A percentile compares a stretch with the other conserved stretches of the same genome.
Conservation (phyloP, 1,140 invertebrate species). For the Caenorhabditis latens region DNA sequence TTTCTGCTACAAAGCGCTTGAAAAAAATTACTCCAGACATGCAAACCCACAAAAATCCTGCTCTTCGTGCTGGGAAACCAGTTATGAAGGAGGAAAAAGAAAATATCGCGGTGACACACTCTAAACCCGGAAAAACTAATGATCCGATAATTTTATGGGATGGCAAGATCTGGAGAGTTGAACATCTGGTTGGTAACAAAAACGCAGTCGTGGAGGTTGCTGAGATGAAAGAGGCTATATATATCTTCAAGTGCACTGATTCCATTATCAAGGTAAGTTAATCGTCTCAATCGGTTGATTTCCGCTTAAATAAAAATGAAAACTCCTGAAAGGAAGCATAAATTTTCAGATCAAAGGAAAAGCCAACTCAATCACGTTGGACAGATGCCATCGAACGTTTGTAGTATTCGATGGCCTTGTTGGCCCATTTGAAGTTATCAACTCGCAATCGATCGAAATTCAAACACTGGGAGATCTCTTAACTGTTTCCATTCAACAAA, state of each 20-base stretch:
- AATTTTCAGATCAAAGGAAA: conserved; percentile 25
- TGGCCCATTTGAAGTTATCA: conserved; percentile 17
- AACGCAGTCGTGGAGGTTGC: background rate
- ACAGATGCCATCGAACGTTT: background rate
- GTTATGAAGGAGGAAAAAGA: background rate
- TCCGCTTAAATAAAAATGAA: too few relatives aligned
- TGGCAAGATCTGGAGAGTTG: conserved; percentile 30
- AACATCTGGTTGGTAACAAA: background rate
- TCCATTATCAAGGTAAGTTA: conserved; percentile 24
- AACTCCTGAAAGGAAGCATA: background rate
- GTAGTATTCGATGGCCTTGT: conserved; percentile 28
- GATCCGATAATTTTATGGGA: background rate
- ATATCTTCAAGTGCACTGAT: conserved; percentile 26
- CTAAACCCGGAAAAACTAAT: background rate
- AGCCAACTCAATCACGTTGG: conserved; percentile 15
- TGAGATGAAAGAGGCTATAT: conserved; percentile 12
- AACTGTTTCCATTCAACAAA: conserved; percentile 45
- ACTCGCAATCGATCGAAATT: conserved; percentile 15
- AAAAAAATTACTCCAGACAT: conserved; percentile 17
- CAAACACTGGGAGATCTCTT: conserved; percentile 28
- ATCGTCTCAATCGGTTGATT: background rate
- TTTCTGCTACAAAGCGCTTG: conserved; percentile 5
- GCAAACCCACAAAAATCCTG: conserved; percentile 23
- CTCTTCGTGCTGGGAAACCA: background rate
- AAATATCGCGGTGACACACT: background rate